Evolutionary conservation across 2,113 vertebrate genomes (phyloP), one percentile per base, ranked within the genome.

Genomic region (Alexandromys fortis): DNA sequence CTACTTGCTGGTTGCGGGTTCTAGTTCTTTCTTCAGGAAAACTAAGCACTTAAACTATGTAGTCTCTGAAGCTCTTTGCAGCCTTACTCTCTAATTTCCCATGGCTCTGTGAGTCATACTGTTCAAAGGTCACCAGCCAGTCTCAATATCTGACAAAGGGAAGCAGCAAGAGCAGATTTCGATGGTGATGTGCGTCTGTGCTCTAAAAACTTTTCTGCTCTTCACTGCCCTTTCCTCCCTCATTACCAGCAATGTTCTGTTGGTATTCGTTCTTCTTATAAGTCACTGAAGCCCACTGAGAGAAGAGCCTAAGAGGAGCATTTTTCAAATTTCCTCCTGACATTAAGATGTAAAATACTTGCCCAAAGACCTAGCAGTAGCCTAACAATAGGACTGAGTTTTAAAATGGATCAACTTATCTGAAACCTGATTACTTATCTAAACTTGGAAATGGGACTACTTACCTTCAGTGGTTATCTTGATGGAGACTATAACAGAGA

Each of bases 31-130:
- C 65, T 87, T 85, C 68, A 94, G 38, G 91, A 97, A 95, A 92
- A 93, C 79, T 55, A 76, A 92, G 24, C 30, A 79, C 26, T n/a
- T 96, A 96, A 72, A 63, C 4, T 35, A 92, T 38, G 77, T 91
- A 35, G 47, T 90, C 83, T 83, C 61, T 70, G 55, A 96, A 81
- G 49, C 4, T 90, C 26, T 95, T 95, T 93, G 47, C 70, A 90
- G 21, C 16, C 93, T 81, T 70, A 42, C 92, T 21, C 24, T 96
- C 58, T 97, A 93, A 97, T 95, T 96, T 95, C 75, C 83, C 92
- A 85, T 76, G 90, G 55, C 42, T 96, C 91, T 93, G 13, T 77
- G 90, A 96, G 33, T 94, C 72, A 91, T 87, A 95, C 47, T 92
- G 2, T 91, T 90, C 65, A 91, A 42, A 93, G 75, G 95, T 76